Conservation (phyloP, 2,797 vertebrate genomes). For the Selene dorsalis region DNA sequence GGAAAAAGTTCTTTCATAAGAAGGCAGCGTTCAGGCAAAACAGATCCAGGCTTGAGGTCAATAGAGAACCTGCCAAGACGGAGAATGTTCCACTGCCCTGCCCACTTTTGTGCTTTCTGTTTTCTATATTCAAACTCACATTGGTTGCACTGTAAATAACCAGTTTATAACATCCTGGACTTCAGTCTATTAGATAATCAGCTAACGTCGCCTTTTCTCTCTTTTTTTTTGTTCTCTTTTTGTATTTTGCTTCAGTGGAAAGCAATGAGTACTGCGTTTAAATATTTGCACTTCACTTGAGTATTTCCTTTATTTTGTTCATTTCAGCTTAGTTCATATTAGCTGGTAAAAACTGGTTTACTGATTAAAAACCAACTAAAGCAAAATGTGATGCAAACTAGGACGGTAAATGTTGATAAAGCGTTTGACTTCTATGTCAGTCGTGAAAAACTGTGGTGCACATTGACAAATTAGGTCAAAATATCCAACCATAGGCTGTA, state of each 20-base stretch:
- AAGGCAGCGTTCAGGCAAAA: slow-evolving; percentile 28
- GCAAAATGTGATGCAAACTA: too few relatives aligned
- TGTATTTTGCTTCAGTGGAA: background rate
- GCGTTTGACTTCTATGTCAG: too few relatives aligned
- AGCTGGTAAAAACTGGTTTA: too few relatives aligned
- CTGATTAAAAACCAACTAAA: too few relatives aligned
- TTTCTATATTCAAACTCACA: slow-evolving; percentile 60
- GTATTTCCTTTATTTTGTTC: background rate
- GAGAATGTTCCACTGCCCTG: slow-evolving; percentile 42
- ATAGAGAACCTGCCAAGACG: slow-evolving; percentile 60
- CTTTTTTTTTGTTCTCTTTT: too few relatives aligned
- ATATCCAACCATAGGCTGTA: too few relatives aligned
- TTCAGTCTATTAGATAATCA: slow-evolving; percentile 47
- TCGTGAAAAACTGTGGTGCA: too few relatives aligned
- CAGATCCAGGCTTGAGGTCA: slow-evolving; percentile 52
- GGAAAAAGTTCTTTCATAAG: slow-evolving; percentile 53
- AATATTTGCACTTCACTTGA: background rate
- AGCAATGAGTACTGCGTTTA: background rate
- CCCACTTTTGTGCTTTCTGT: slow-evolving; percentile 14
- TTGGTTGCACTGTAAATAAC: slow-evolving; percentile 62
- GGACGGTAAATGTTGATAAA: too few relatives aligned
- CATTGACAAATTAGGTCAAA: too few relatives aligned
- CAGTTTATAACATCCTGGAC: slow-evolving; percentile 31
- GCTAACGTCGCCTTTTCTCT: slow-evolving; percentile 27
- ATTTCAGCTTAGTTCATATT: background rate